These are phyloP conservation scores for Antedon bifida DNA, from an alignment of 35 echinoderm and acorn worm species.

Conservation along the genomic window DNA sequence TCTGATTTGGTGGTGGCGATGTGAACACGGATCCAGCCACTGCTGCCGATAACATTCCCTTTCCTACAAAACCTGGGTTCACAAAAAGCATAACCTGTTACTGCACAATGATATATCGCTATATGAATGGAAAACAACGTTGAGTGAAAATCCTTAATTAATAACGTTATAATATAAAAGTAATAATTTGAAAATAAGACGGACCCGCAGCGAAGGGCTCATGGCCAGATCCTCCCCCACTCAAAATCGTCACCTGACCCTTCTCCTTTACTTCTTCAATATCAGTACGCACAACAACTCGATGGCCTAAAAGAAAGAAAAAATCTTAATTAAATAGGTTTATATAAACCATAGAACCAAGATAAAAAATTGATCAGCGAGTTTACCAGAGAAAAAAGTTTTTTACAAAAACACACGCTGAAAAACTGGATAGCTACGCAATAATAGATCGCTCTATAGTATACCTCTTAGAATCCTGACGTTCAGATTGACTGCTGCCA, in stretches of 20 bases:
- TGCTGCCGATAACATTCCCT: slow-evolving; percentile 63
- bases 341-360: no score
- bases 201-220: slow-evolving; percentile 70
- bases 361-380: no score
- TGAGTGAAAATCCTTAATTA: no score
- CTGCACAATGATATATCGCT: no score
- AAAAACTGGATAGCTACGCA: no score
- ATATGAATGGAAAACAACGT: no score
- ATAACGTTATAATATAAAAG: no score
- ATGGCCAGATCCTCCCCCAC: slow-evolving; percentile 81
- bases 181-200: no score
- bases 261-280: slow-evolving; percentile 27
- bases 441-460: not conserved
- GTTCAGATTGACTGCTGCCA: slow-evolving; percentile 19
- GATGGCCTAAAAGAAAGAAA: slow-evolving; percentile 11
- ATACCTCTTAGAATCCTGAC: slow-evolving; percentile 20
- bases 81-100: not conserved
- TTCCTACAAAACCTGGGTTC: slow-evolving; percentile 51
- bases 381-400: no score
- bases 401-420: no score
- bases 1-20: slow-evolving; percentile 60
- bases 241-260: slow-evolving; percentile 61
- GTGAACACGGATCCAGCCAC: slow-evolving; percentile 81
- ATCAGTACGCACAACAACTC: slow-evolving; percentile 63
- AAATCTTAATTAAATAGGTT: no score